Conservation (phyloP, 2,797 vertebrate species). For the Protosalanx chinensis region DNA sequence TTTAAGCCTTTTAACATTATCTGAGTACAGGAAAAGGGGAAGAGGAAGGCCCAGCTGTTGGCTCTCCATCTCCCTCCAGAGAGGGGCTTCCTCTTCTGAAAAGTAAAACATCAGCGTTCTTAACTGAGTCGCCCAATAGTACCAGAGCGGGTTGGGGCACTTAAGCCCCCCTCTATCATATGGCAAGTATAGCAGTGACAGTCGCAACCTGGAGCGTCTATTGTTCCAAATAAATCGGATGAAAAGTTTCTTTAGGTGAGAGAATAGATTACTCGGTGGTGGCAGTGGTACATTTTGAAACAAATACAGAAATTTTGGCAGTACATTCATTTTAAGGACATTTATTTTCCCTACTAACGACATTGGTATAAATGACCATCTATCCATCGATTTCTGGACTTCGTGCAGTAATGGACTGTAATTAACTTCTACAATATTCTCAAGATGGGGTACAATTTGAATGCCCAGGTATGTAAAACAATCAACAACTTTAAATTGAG, state of each 20-base stretch:
- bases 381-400: not conserved
- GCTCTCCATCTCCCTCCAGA: slow-evolving; percentile 19
- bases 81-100: not conserved
- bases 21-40: not conserved
- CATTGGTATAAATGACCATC: not conserved
- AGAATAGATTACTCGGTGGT: too few relatives aligned
- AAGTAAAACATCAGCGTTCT: slow-evolving; percentile 19
- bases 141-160: slow-evolving; percentile 12
- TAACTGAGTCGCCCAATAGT: slow-evolving; percentile 13
- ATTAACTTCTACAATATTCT: not conserved
- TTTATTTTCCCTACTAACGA: slow-evolving; percentile 1
- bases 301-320: too few relatives aligned
- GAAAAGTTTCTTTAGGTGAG: not conserved
- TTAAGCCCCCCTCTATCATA: slow-evolving; percentile 12
- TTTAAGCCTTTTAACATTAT: not conserved
- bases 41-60: not conserved
- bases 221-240: slow-evolving; percentile 21
- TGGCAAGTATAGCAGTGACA: not conserved
- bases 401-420: not conserved
- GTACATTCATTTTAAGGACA: not conserved
- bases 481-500: slow-evolving; percentile 8
- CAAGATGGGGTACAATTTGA: not conserved
- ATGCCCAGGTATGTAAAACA: not conserved
- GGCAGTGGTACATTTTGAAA: too few relatives aligned
- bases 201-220: not conserved